Percentiles rank a stretch among this genome's conserved stretches.
phyloP scores from a whole-genome alignment of 23 tunicate genomes.

The Ascidia mentula region DNA sequence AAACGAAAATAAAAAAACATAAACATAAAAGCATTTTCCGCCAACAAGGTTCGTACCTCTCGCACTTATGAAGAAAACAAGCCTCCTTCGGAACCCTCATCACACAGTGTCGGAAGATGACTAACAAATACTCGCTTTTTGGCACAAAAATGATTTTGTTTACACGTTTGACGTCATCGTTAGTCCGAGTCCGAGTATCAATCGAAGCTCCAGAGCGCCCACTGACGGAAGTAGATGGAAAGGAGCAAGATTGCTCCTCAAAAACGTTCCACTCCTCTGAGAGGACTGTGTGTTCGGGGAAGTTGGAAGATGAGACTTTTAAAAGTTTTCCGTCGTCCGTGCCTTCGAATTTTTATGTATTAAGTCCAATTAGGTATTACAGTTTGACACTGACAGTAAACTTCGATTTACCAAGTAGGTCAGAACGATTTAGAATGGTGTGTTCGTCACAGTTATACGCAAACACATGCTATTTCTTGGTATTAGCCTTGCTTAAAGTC shows the following conservation, averaged over 20 bases:
- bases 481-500: no score
- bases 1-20: no score
- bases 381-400: not conserved
- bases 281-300: not conserved
- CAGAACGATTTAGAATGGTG: no score
- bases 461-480: no score
- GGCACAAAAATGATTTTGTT: slow-evolving; percentile 7
- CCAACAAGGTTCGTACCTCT: slow-evolving; percentile 41
- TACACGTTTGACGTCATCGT: slow-evolving; percentile 15
- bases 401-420: not conserved
- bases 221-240: not conserved
- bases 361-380: not conserved
- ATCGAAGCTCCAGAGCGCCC: not conserved
- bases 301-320: slow-evolving; percentile 1
- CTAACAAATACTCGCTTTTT: slow-evolving; percentile 36
- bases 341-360: slow-evolving; percentile 16
- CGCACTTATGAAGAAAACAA: slow-evolving; percentile 27
- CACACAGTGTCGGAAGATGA: slow-evolving; percentile 52
- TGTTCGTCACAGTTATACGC: no score
- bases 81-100: slow-evolving; percentile 54
- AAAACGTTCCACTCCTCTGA: slow-evolving; percentile 34
- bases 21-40: no score
- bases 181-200: not conserved
- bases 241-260: not conserved
- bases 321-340: slow-evolving; percentile 41